Evolutionary conservation across 1,140 invertebrate species (phyloP), one percentile per base, ranked within the genome.

Genomic region (Heliconius melpomene): DNA sequence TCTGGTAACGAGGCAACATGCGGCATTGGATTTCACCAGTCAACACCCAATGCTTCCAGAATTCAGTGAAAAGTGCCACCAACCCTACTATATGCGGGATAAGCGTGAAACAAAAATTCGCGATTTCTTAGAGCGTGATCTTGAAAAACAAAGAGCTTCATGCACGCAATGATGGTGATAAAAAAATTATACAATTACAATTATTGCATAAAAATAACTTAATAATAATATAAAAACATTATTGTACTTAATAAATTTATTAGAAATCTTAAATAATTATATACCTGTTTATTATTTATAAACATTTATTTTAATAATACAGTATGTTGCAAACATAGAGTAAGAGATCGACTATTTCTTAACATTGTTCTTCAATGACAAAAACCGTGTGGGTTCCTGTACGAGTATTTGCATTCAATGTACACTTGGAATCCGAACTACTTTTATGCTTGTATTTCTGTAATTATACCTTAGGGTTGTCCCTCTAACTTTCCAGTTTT

Each of bases 401-500:
- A 36, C 32, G 32, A 36, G 32, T 36, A 83, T 83, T 83, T 83
- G 82, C 82, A 83, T 83, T 83, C 76, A 83, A 83, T 83, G 73
- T 80, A 79, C 74, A 77, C 74, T 60, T 72, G 71, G 82, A 80
- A 81, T 81, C 79, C 77, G 66, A 83, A 79, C 84, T 73, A 84
- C 80, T 83, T 82, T 79, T 85, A 82, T 85, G 77, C 76, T 70
- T 75, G 75, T 80, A 83, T 84, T 83, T 82, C 75, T 77, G 66
- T 79, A 83, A 85, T 85, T 81, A 83, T 23, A 75, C 16, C 18
- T 11, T 57, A 85, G 84, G 84, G 84, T 73, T 85, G 84, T 32
- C 74, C n/a, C 11, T 7, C 5, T n/a, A n/a, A 13, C 36, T 72
- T 72, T 72, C 32, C 7, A 66, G 60, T 66, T 66, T 26, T 60